phyloP scores from a whole-genome alignment of 1,140 invertebrate species.

The Drosophila ogumai region DNA sequence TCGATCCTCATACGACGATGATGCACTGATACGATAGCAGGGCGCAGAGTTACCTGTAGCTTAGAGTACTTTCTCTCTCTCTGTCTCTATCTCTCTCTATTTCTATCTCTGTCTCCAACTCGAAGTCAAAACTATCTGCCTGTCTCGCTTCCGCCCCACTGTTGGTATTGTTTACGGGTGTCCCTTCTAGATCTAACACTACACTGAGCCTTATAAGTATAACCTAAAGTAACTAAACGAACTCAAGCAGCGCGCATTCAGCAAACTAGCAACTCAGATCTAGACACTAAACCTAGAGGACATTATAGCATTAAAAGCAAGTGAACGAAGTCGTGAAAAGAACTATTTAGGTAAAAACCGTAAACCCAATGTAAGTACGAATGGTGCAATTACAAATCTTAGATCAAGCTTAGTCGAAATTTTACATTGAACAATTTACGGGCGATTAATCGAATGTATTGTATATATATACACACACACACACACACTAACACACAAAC shows the following conservation, averaged over 20 bases:
- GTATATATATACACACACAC: constrained; percentile 18
- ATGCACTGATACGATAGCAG: constrained; percentile 41
- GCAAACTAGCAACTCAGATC: constrained; percentile 40
- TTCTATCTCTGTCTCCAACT: neutral
- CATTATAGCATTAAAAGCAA: constrained; percentile 12
- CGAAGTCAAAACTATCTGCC: constrained; percentile 6
- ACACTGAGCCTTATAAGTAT: constrained; percentile 76
- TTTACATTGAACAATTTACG: constrained; percentile 61
- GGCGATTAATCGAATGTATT: constrained; percentile 17
- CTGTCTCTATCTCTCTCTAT: neutral
- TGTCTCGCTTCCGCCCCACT: constrained; percentile 26
- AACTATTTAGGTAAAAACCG: constrained; percentile 43
- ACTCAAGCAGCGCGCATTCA: constrained; percentile 38
- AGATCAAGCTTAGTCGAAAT: constrained; percentile 70
- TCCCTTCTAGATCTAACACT: constrained; percentile 47
- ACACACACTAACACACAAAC: neutral
- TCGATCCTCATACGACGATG: constrained; percentile 24
- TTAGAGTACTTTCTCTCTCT: constrained; percentile 16
- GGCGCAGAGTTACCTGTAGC: constrained; percentile 28
- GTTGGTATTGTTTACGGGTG: constrained; percentile 9
- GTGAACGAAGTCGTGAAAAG: constrained; percentile 25
- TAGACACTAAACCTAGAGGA: constrained; percentile 15
- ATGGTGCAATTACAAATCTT: constrained; percentile 78
- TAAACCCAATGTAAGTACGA: constrained; percentile 21
- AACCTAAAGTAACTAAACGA: constrained; percentile 51